Evolutionary conservation across 53 echinoderm and acorn worm genomes (phyloP), one percentile per base, ranked within the genome.

Genomic region (Arbacia lixula): DNA sequence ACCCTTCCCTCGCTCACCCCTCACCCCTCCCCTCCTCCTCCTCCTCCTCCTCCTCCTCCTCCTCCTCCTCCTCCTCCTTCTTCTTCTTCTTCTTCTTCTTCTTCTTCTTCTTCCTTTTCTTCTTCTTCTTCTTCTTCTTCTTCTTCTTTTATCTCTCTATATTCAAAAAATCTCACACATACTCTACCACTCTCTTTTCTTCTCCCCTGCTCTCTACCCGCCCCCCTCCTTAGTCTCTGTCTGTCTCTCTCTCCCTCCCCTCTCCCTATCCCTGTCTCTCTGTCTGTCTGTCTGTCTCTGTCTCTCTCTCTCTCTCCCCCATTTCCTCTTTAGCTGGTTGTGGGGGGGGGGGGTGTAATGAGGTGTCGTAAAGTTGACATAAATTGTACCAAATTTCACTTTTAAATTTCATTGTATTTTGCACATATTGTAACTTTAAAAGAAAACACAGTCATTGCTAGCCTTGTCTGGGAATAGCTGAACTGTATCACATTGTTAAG

Each of bases 1-100:
- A n/a, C n/a, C n/a, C n/a, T n/a, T n/a, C n/a, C n/a, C n/a, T n/a
- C n/a, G n/a, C n/a, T n/a, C n/a, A n/a, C n/a, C n/a, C n/a, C n/a
- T n/a, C n/a, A n/a, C n/a, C n/a, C n/a, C n/a, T n/a, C n/a, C 55
- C 55, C 55, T 54, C 58, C 25, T 57, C 21, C 27, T 57, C n/a
- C n/a, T 24, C 58, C 26, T 29, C n/a, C 26, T 25, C 26, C 58
- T 5, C n/a, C 29, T 25, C 26, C 12, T 19, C 4, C 28, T 20
- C 29, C n/a, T 24, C 58, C 26, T 29, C n/a, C 26, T 25, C 26
- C 58, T 5, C n/a, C 29, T 25, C 26, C 12, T 19, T 3, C 28
- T 20, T 57, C n/a, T 57, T 1, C 12, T 9, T 25, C 22, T 25
- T 57, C 58, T 25, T 57, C 25, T 57, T 25, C 22, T 21, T 57